Percentiles rank a stretch among this genome's conserved stretches.
phyloP scores from a whole-genome alignment of 2,113 vertebrate species.

The Anarrhichthys ocellatus region DNA sequence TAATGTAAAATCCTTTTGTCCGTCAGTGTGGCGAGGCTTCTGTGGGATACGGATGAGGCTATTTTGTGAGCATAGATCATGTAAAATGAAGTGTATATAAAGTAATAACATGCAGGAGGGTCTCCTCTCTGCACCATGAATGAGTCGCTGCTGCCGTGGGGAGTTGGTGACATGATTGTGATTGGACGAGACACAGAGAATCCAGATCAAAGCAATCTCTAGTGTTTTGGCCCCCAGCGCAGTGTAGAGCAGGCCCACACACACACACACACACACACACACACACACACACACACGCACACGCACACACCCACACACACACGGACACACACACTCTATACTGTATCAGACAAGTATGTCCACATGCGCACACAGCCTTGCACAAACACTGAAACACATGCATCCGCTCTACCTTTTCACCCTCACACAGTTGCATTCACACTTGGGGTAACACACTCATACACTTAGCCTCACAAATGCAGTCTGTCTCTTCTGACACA shows the following conservation, averaged over 20 bases:
- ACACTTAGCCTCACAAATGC: constrained; percentile 61
- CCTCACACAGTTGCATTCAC: constrained; percentile 64
- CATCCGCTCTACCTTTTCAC: constrained; percentile 67
- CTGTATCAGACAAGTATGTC: constrained; percentile 52
- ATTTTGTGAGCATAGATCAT: constrained; percentile 77
- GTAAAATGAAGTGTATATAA: constrained; percentile 79
- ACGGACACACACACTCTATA: too few relatives aligned
- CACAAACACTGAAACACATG: constrained; percentile 61
- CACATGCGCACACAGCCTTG: constrained; percentile 37
- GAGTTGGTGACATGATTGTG: constrained; percentile 85
- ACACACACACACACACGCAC: constrained; percentile 43
- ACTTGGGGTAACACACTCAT: constrained; percentile 61
- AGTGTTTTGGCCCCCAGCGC: constrained; percentile 87
- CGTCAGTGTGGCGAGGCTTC: constrained; percentile 36
- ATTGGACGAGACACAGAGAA: constrained; percentile 87
- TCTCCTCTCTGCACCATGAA: constrained; percentile 82
- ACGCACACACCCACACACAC: too few relatives aligned
- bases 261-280: constrained; percentile 71
- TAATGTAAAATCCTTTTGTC: constrained; percentile 53
- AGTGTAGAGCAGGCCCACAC: constrained; percentile 81
- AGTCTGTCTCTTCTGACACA: constrained; percentile 61
- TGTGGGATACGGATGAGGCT: constrained; percentile 68
- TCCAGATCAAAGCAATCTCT: constrained; percentile 89
- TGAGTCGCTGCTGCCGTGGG: constrained; percentile 82
- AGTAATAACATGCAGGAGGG: constrained; percentile 80